Conservation (phyloP, 2,113 vertebrate species). For the Desmodus rotundus region DNA sequence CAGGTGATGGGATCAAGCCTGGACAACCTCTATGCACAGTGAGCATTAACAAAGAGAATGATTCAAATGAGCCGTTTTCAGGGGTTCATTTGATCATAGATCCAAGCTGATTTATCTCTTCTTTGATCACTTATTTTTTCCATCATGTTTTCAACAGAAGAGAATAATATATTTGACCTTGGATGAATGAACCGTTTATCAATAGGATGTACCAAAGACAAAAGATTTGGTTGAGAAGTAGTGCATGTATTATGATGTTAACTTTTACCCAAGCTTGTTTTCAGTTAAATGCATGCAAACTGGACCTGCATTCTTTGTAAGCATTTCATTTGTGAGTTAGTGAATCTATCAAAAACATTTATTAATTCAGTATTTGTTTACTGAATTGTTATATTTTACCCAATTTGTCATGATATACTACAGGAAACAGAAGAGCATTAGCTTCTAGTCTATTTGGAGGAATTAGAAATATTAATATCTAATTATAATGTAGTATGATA, state of each 20-base stretch:
- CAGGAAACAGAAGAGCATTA: neutral
- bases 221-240: neutral
- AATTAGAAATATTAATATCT: neutral
- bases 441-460: neutral
- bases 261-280: neutral
- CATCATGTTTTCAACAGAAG: neutral
- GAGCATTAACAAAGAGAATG: neutral
- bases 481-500: neutral
- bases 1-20: neutral
- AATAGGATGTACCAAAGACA: neutral
- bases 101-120: slow-evolving; percentile 33
- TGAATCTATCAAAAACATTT: neutral
- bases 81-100: slow-evolving; percentile 26
- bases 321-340: neutral
- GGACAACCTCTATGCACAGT: neutral
- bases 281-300: neutral
- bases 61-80: neutral
- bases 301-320: neutral
- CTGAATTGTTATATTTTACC: neutral
- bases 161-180: slow-evolving; percentile 7
- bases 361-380: neutral
- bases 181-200: neutral
- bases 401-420: neutral
- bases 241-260: neutral
- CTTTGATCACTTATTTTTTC: slow-evolving; percentile 32